Conservation (phyloP, 2,888 invertebrate genomes). For the Hipparchia semele region DNA sequence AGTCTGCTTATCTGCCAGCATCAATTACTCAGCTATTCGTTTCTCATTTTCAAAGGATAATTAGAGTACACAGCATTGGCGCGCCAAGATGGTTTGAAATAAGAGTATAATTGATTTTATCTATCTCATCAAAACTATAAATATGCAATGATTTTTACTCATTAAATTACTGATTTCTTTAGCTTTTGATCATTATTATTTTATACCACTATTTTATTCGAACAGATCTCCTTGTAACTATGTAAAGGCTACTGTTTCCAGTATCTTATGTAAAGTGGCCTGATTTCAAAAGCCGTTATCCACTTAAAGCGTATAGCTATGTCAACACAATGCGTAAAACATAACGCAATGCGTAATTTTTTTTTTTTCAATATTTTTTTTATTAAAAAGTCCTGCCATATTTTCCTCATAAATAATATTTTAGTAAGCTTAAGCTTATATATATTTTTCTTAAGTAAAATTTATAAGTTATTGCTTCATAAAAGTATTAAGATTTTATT, state of each 20-base stretch:
- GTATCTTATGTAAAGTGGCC: constrained; percentile 41
- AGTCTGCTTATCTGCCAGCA: too few species aligned
- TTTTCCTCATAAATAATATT: too few species aligned
- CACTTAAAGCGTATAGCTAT: constrained; percentile 61
- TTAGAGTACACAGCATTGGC: too few species aligned
- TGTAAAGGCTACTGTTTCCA: constrained; percentile 23
- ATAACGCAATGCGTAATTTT: constrained; percentile 57
- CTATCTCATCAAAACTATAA: too few species aligned
- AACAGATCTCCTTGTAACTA: constrained; percentile 9
- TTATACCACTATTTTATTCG: constrained; percentile 6
- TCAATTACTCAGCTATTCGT: not conserved
- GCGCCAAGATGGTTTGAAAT: too few species aligned
- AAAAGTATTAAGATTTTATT: not conserved
- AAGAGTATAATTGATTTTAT: too few species aligned
- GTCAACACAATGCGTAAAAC: constrained; percentile 52
- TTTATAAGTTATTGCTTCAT: too few species aligned
- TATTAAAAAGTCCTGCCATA: not conserved
- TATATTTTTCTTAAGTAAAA: too few species aligned
- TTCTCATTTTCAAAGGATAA: too few species aligned
- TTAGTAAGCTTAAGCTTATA: too few species aligned
- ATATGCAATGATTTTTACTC: too few species aligned
- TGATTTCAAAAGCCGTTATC: constrained; percentile 54
- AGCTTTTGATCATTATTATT: not conserved
- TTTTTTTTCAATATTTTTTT: constrained; percentile 33
- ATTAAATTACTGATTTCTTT: too few species aligned